Percentiles rank a stretch among this genome's conserved stretches.
Evolutionary conservation across 2,113 vertebrate species (phyloP).

Genomic region (Ia io): DNA sequence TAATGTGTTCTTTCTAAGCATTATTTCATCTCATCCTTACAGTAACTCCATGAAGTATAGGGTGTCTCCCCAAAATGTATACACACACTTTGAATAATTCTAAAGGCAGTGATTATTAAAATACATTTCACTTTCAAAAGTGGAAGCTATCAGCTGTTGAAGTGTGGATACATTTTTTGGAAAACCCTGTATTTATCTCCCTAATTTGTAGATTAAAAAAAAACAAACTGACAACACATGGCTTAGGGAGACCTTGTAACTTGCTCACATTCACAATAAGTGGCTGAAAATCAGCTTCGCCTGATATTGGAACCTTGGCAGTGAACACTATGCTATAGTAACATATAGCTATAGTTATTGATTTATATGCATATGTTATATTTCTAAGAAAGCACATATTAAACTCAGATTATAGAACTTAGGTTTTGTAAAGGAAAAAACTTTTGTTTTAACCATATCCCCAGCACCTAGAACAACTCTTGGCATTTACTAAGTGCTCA

Average conservation of each 20-base stretch:
- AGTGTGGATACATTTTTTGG: too few species aligned
- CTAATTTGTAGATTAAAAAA: background rate
- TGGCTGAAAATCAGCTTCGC: background rate
- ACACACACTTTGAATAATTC: too few species aligned
- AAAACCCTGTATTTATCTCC: background rate
- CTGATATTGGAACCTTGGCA: background rate
- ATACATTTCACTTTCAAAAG: too few species aligned
- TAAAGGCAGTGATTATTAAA: too few species aligned
- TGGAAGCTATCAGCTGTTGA: too few species aligned
- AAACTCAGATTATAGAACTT: background rate
- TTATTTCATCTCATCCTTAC: background rate
- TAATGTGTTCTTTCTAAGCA: background rate
- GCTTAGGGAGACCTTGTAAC: background rate
- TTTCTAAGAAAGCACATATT: background rate
- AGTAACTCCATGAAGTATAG: background rate
- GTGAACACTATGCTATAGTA: background rate
- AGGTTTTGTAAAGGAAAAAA: background rate
- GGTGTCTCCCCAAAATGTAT: too few species aligned
- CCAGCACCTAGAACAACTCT: background rate
- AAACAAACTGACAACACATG: background rate
- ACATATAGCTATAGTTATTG: background rate
- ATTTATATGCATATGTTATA: background rate
- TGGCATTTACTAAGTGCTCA: background rate
- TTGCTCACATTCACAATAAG: background rate
- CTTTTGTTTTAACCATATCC: background rate